Conservation (phyloP, 2,797 vertebrate genomes). For the Gymnothorax javanicus region DNA sequence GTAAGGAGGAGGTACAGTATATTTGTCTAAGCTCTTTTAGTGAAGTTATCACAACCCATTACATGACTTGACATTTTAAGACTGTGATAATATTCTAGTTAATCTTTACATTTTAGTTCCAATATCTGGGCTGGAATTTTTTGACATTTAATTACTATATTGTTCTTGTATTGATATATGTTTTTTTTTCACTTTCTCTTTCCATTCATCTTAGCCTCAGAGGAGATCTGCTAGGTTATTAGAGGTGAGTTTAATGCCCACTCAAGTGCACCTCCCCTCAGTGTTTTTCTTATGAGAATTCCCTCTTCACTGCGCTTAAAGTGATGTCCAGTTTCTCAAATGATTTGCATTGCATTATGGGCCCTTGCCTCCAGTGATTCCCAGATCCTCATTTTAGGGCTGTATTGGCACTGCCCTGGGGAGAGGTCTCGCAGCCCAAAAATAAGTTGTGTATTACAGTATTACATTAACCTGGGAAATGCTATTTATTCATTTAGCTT, state of each 20-base stretch:
- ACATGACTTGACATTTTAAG: not conserved
- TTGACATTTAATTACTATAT: not conserved
- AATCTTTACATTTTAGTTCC: too few species aligned
- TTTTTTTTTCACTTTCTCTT: slow-evolving; percentile 18
- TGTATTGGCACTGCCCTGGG: not conserved
- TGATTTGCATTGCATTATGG: not conserved
- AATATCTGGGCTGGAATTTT: too few species aligned
- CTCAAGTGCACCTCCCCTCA: not conserved
- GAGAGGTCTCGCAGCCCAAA: not conserved
- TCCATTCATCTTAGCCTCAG: slow-evolving; percentile 78
- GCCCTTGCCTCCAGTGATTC: not conserved
- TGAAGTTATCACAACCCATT: not conserved
- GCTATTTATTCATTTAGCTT: not conserved
- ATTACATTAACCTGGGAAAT: not conserved
- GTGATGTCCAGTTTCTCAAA: not conserved
- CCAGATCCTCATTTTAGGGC: not conserved
- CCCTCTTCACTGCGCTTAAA: not conserved
- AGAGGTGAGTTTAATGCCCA: slow-evolving; percentile 75
- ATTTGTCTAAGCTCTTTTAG: not conserved
- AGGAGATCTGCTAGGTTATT: slow-evolving; percentile 92
- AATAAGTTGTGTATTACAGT: not conserved
- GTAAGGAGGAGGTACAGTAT: slow-evolving; percentile 83
- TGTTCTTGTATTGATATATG: not conserved
- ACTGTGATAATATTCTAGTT: too few species aligned
- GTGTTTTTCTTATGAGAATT: slow-evolving; percentile 20